Percentiles rank a stretch among this genome's conserved stretches.
phyloP scores from a whole-genome alignment of 1,140 invertebrate genomes.

The Drosophila bifasciata region DNA sequence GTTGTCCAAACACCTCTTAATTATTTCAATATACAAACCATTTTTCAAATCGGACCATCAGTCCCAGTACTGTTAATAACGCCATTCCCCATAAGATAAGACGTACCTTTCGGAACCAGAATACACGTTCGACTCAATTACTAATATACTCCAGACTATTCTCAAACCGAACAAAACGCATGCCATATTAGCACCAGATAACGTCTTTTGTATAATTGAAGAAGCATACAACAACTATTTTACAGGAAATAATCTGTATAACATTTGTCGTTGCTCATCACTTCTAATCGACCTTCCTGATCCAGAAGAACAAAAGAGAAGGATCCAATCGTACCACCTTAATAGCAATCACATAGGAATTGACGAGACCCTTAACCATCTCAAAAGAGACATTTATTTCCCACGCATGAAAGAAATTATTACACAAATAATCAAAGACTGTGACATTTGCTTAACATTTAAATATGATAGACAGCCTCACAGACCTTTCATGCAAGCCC shows the following conservation, averaged over 20 bases:
- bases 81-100: slow-evolving; percentile 12
- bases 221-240: slow-evolving; percentile 11
- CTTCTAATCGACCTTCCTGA: slow-evolving; percentile 2
- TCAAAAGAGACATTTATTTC: slow-evolving; percentile 4
- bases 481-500: slow-evolving; percentile 8
- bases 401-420: no score
- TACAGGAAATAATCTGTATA: slow-evolving; percentile 10
- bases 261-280: slow-evolving; percentile 3
- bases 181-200: slow-evolving; percentile 4
- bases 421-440: no score
- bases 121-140: slow-evolving; percentile 6
- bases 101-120: slow-evolving; percentile 8
- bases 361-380: slow-evolving; percentile 15
- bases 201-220: slow-evolving; percentile 7
- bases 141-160: background rate
- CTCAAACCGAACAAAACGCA: slow-evolving; percentile 18
- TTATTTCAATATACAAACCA: slow-evolving; percentile 7
- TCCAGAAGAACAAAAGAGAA: slow-evolving; percentile 1
- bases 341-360: slow-evolving; percentile 17
- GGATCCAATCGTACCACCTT: background rate
- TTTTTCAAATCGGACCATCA: background rate
- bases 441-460: background rate
- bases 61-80: slow-evolving; percentile 3
- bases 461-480: slow-evolving; percentile 18
- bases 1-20: background rate